Evolutionary conservation across 92 coral and sea anemone species (phyloP), one percentile per base, ranked within the genome.

Genomic region (Actinostola sp.): DNA sequence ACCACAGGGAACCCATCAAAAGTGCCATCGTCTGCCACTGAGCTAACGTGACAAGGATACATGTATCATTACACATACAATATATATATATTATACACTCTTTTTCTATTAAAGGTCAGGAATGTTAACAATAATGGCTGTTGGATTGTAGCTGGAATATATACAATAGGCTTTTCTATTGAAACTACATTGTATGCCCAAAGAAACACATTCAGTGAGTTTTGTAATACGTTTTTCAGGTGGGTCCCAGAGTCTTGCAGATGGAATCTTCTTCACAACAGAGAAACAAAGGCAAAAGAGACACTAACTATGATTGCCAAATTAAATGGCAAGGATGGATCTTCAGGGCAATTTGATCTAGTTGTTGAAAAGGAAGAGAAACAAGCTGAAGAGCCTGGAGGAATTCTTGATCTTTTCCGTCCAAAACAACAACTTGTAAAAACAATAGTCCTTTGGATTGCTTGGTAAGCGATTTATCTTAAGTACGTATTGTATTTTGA

Each of bases 191-290:
- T n/a, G n/a, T n/a, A n/a, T n/a, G n/a, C n/a, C n/a, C n/a, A n/a
- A n/a, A n/a, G n/a, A n/a, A n/a, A n/a, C n/a, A n/a, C n/a, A 36
- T 36, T 36, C 11, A 36, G 11, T 36, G 4, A 36, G 11, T 36
- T 4, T 36, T 36, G 42, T 36, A 36, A 13, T 13, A 9, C 21
- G 0, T 31, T 5, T 56, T 25, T 34, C 62, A 90, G 96, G 87
- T 90, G 92, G 92, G 89, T 90, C 12, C 96, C 96, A 21, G 96
- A 90, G 64, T 90, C 96, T 0, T 88, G 83, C 24, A 85, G 96
- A 30, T 90, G 96, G 96, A 86, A 88, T 34, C 63, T 80, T 10
- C 88, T 90, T 54, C 88, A 87, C 59, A 83, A 80, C 52, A 83
- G 73, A 67, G 59, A 56, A n/a, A 52, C 20, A 17, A 81, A 87